Conservation (phyloP, 2,797 vertebrate genomes). For the Rhinoraja longicauda region DNA sequence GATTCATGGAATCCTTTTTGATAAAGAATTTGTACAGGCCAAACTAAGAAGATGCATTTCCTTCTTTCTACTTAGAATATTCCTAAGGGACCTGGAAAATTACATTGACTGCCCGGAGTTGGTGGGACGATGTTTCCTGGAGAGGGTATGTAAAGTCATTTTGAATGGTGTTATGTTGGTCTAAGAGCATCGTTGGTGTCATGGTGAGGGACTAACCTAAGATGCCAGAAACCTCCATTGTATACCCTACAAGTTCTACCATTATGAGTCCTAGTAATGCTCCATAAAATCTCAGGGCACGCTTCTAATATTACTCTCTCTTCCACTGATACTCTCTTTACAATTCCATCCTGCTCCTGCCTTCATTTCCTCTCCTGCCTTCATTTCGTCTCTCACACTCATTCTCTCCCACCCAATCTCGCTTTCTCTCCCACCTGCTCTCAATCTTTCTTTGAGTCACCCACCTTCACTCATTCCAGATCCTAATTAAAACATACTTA, state of each 20-base stretch:
- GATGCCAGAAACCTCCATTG: neutral
- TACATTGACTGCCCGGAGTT: slow-evolving; percentile 84
- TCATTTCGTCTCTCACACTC: neutral
- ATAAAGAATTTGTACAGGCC: neutral
- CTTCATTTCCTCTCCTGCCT: neutral
- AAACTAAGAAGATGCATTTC: neutral
- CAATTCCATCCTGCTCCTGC: too few species aligned
- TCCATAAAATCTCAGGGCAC: neutral
- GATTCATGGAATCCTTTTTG: neutral
- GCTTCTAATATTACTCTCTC: neutral
- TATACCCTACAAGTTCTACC: neutral
- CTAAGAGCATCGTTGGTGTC: neutral
- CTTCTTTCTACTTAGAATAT: slow-evolving; percentile 64
- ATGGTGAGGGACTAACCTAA: too few species aligned
- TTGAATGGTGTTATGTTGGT: neutral
- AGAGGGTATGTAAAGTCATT: slow-evolving; percentile 66
- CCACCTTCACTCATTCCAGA: too few species aligned
- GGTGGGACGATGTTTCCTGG: slow-evolving; percentile 87
- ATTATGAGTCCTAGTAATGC: neutral
- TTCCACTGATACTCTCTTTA: neutral
- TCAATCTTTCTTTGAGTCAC: neutral
- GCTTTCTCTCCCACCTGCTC: neutral
- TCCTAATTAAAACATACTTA: too few species aligned
- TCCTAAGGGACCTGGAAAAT: slow-evolving; percentile 84
- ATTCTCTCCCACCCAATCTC: neutral